Evolutionary conservation across 1,140 invertebrate genomes (phyloP), one percentile per base, ranked within the genome.

Genomic region (Chironomus tepperi): DNA sequence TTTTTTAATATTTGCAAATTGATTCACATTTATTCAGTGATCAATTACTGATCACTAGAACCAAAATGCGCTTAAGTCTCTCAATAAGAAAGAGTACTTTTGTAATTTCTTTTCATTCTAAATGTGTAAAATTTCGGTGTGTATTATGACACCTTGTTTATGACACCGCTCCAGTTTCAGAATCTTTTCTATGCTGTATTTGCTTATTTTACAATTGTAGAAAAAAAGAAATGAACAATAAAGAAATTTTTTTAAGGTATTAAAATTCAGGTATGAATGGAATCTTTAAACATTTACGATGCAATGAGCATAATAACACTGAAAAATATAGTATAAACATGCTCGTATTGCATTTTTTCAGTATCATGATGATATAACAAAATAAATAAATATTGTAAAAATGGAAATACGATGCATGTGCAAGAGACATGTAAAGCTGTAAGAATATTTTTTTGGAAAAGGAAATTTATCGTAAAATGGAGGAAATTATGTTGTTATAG

Each of bases 111-210:
- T n/a, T n/a, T n/a, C 10, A 5, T 57, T 57, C 12, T 15, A n/a
- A 57, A 15, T 57, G 47, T 57, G 47, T 57, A 57, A 12, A 57
- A 57, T 57, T 57, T 57, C 47, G n/a, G 47, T 57, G 47, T 57
- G 47, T 57, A 57, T 57, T 57, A 15, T 57, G 47, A 57, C 47
- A 57, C 47, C 47, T 57, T 57, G 47, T 57, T 57, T 57, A 57
- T 57, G 47, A 57, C 47, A 57, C 47, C 47, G 47, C 47, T 57
- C 47, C 47, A 15, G 12, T 57, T 57, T 57, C 47, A 34, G 24
- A 34, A 34, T 34, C 24, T 34, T 34, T 34, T 34, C 5, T 34
- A 5, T 34, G 1, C 24, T 34, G 24, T 34, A 34, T 34, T 34
- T 34, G 24, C 24, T 34, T 34, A 47, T 57, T 15, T 57, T n/a